Conservation (phyloP, 2,888 invertebrate species). For the Meiosimyza platycephala region DNA sequence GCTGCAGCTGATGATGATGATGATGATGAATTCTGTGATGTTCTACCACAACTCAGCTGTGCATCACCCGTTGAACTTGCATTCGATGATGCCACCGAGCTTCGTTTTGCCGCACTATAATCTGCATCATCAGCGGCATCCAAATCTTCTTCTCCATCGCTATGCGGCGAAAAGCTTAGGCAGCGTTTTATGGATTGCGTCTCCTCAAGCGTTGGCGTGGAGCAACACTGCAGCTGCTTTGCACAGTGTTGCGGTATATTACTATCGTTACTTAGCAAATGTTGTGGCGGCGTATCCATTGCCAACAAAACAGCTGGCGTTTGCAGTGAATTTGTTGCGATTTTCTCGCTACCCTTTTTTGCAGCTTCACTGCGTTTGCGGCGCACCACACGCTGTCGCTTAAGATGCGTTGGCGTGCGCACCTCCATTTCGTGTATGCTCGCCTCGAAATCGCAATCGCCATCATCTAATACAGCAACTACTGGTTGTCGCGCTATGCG, state of each 20-base stretch:
- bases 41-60: conserved; percentile 39
- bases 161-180: conserved; percentile 72
- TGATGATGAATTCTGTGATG: conserved; percentile 11
- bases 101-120: conserved; percentile 67
- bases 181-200: conserved; percentile 71
- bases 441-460: conserved; percentile 52
- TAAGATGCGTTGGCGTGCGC: conserved; percentile 64
- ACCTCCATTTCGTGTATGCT: conserved; percentile 67
- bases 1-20: too few species aligned
- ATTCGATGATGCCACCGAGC: conserved; percentile 69
- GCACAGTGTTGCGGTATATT: conserved; percentile 33
- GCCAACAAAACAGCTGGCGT: conserved; percentile 4
- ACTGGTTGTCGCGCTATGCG: conserved; percentile 26
- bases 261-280: conserved; percentile 57
- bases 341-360: conserved; percentile 3
- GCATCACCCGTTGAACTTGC: conserved; percentile 45
- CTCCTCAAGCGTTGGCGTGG: conserved; percentile 65
- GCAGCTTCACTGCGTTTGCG: conserved; percentile 50
- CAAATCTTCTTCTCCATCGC: conserved; percentile 67
- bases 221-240: conserved; percentile 66
- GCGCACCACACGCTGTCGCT: conserved; percentile 63
- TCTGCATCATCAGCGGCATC: conserved; percentile 49
- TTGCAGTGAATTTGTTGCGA: background rate
- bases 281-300: conserved; percentile 45
- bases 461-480: conserved; percentile 1